Percentiles rank a stretch among this genome's conserved stretches.
phyloP scores from a whole-genome alignment of 2,797 vertebrate species.

The Gymnothorax javanicus region DNA sequence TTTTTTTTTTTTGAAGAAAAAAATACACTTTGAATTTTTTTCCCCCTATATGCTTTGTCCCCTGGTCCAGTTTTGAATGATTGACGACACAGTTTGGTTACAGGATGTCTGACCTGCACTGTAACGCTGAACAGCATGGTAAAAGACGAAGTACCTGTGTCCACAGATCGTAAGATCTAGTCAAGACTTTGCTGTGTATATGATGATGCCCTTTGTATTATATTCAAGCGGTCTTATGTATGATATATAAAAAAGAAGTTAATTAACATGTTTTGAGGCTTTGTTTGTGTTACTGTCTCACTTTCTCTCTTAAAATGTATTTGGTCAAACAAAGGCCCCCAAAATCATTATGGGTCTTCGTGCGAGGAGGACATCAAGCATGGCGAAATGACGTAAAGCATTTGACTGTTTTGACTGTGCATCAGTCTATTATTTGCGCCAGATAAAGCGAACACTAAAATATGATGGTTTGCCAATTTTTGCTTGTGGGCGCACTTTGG shows the following conservation, averaged over 20 bases:
- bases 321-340: neutral
- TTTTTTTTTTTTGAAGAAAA: constrained; percentile 20
- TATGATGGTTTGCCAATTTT: neutral
- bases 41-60: constrained; percentile 9
- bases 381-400: neutral
- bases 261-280: constrained; percentile 94
- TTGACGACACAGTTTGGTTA: constrained; percentile 86
- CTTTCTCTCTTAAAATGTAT: constrained; percentile 50
- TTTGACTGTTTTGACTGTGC: neutral
- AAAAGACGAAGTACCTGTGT: constrained; percentile 99
- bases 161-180: constrained; percentile 99
- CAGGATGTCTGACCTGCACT: constrained; percentile 91
- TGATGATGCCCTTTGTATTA: constrained; percentile 99
- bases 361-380: neutral
- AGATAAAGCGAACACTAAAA: neutral
- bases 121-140: constrained; percentile 99
- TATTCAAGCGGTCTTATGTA: constrained; percentile 99
- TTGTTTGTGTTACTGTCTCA: constrained; percentile 58
- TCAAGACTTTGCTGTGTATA: constrained; percentile 99
- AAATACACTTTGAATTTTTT: constrained; percentile 21
- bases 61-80: constrained; percentile 83
- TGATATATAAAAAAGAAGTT: constrained; percentile 99
- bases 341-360: neutral
- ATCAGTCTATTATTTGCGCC: neutral
- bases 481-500: neutral